phyloP scores from a whole-genome alignment of 2,113 vertebrate species.

The Leiothrix lutea region DNA sequence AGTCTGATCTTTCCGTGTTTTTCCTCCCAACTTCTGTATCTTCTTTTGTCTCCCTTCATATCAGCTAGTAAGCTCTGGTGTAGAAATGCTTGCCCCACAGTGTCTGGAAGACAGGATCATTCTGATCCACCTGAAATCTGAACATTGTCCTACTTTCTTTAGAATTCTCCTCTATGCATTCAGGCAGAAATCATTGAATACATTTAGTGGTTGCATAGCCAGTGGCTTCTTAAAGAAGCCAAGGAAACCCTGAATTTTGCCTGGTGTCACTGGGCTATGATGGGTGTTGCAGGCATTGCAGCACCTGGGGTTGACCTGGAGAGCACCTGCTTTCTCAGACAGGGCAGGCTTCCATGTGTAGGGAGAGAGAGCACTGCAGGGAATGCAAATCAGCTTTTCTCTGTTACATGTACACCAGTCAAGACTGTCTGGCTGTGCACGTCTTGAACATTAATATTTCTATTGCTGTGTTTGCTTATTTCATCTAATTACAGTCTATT shows the following conservation, averaged over 20 bases:
- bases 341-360: neutral
- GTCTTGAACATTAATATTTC: neutral
- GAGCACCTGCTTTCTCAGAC: neutral
- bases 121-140: neutral
- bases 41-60: neutral
- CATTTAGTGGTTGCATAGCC: neutral
- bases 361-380: neutral
- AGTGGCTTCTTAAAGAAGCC: neutral
- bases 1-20: neutral
- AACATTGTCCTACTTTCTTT: neutral
- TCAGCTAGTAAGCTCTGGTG: neutral
- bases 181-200: neutral
- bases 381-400: neutral
- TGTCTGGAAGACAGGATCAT: neutral
- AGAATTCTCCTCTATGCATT: neutral
- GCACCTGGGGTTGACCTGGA: neutral
- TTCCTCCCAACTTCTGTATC: neutral
- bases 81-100: neutral
- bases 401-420: neutral
- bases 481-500: neutral
- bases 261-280: neutral
- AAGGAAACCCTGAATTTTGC: neutral
- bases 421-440: neutral
- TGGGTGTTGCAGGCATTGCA: neutral
- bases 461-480: neutral